These are phyloP conservation scores for Nesoenas mayeri DNA, from an alignment of 2,113 vertebrate species.

Conservation along the genomic window DNA sequence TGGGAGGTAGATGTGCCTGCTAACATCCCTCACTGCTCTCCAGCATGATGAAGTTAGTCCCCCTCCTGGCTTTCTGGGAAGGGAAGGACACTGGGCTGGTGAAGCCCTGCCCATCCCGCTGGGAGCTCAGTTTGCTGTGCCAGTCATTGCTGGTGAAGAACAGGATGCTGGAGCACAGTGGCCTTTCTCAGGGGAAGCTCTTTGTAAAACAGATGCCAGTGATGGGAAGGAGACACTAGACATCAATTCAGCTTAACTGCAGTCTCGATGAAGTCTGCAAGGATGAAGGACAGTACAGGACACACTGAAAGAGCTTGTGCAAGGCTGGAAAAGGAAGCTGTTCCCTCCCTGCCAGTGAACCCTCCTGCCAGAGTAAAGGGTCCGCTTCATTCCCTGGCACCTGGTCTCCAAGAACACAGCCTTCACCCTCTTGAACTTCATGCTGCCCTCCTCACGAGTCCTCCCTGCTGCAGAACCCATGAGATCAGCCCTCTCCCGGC, in stretches of 20 bases:
- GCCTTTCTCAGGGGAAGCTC: background rate
- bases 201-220: background rate
- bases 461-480: background rate
- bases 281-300: background rate
- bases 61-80: background rate
- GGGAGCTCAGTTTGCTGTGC: background rate
- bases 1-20: background rate
- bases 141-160: background rate
- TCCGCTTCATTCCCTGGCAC: background rate
- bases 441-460: background rate
- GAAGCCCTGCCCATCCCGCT: background rate
- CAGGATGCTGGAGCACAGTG: background rate
- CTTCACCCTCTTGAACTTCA: background rate
- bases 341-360: background rate
- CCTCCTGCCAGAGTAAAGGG: background rate
- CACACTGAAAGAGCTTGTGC: background rate
- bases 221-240: background rate
- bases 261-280: background rate
- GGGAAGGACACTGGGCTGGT: background rate
- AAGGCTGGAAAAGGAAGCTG: background rate
- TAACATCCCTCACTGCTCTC: background rate
- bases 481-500: background rate
- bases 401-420: background rate
- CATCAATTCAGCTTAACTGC: background rate
- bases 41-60: background rate